Evolutionary conservation across 2,888 invertebrate species (phyloP), one percentile per base, ranked within the genome.

Genomic region (Rhopalosiphum nymphaeae): DNA sequence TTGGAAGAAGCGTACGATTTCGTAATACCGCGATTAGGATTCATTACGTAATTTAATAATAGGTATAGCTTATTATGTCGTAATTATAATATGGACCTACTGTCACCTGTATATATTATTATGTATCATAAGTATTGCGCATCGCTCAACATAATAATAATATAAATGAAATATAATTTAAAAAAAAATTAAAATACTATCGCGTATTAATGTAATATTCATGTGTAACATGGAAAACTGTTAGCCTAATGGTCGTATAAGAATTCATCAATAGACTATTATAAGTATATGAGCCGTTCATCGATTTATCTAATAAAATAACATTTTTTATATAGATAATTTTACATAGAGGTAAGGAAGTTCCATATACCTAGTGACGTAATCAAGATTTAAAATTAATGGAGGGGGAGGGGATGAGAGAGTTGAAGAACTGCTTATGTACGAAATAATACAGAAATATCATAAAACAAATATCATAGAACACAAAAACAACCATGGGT

Each of bases 1-100:
- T 78, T 78, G 78, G 36, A 78, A 78, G 78, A 78, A 36, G 36
- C 78, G 78, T 78, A 36, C 21, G 36, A 78, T 78, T 78, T 78
- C 78, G 78, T 78, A 78, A 78, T 36, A 21, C 7, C 36, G 9
- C 36, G 78, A 78, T 78, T 78, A 78, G 78, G 36, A 78, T 78
- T 78, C 36, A 78, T 78, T 78, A 36, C 78, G 78, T 78, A 78
- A 78, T 78, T 78, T 36, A 36, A 78, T 78, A 78, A 78, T 36
- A 78, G 67, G n/a, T 53, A 78, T 78, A 78, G 36, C 67, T 78
- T 78, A 78, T 78, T 78, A 78, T 78, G 78, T 78, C 78, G 46
- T 46, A 26, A 16, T 42, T 56, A 42, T 57, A 13, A 57, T 42
- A 78, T 36, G 78, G 21, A 36, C 78, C 78, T 78, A 9, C 36